Base-by-base conservation (phyloP, 2,797 vertebrate species). In the Melanotaenia nigrans region DNA sequence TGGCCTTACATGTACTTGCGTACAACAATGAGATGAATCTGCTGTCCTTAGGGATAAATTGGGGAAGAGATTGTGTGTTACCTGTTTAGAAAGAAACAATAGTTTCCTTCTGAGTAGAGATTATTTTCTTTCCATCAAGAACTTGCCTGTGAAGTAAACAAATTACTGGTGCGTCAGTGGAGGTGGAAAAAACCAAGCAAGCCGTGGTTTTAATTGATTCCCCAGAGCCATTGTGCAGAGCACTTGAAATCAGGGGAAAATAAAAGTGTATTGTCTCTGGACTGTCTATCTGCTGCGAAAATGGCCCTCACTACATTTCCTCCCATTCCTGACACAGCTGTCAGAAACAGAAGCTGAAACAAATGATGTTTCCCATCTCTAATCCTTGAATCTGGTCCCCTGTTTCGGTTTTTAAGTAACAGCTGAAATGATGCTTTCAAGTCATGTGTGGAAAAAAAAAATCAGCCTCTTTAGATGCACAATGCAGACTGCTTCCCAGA, bases 141-240 rank as follows among this genome's bases (percentile, higher is more conserved):
- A 75, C 70, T 84, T 35, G 64, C 68, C 76, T 86, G 87, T 61
- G 84, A 89, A 90, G 90, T 90, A 90, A 93, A 92, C 87, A 87
- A 85, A 91, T 91, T 85, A 89, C 75, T 82, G 73, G 71, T 73
- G 76, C 89, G 82, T 85, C 82, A 89, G 68, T 70, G 67, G 85
- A 74, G 77, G 77, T 78, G 77, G 82, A 85, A 86, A 33, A 85
- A 85, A 72, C 59, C 74, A 60, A 77, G 82, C 77, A 24, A 73
- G 64, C 73, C 65, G 47, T 63, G 68, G 65, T 84, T 85, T 85
- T 93, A 92, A 93, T 93, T 90, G 87, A 90, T 86, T 89, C 92
- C 88, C 87, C 14, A 1, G 81, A 81, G 91, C 71, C 33, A 18
- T 61, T 68, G 77, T 85, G 81, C 75, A 62, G 68, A 67, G 84